Conservation (phyloP, 2,888 invertebrate genomes). For the Eupithecia exiguata region DNA sequence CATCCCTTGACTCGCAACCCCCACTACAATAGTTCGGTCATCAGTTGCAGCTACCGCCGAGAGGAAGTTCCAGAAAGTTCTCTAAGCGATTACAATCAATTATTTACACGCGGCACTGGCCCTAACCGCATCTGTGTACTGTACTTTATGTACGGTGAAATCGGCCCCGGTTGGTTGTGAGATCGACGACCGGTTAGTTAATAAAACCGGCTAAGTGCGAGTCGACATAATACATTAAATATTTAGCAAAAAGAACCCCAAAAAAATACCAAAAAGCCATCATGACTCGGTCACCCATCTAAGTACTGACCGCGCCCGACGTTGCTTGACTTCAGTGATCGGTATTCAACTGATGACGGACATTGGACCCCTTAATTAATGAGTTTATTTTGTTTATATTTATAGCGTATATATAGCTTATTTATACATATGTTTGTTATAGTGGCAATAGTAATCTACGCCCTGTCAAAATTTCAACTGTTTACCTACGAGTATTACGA, state of each 20-base stretch:
- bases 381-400: too few relatives aligned
- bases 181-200: not conserved
- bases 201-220: not conserved
- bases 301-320: constrained; percentile 76
- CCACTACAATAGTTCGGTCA: constrained; percentile 46
- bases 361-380: too few relatives aligned
- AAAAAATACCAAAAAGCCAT: too few relatives aligned
- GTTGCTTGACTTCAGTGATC: constrained; percentile 79
- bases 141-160: constrained; percentile 30
- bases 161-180: not conserved
- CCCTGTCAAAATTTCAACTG: too few relatives aligned
- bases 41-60: constrained; percentile 59
- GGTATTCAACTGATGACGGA: too few relatives aligned
- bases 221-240: too few relatives aligned
- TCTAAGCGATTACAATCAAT: constrained; percentile 60
- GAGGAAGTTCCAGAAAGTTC: constrained; percentile 49
- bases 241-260: too few relatives aligned
- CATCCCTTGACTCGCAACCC: constrained; percentile 2
- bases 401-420: too few relatives aligned
- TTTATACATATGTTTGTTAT: too few relatives aligned
- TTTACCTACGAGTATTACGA: too few relatives aligned
- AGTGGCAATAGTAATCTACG: too few relatives aligned
- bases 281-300: too few relatives aligned
- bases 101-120: constrained; percentile 55
- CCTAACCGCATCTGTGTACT: constrained; percentile 37